Percentiles rank a stretch among this genome's conserved stretches.
These are phyloP conservation scores for Sanderia malayensis DNA, from an alignment of 30 jellyfish, hydroid and myxozoan genomes.

Conservation along the genomic window DNA sequence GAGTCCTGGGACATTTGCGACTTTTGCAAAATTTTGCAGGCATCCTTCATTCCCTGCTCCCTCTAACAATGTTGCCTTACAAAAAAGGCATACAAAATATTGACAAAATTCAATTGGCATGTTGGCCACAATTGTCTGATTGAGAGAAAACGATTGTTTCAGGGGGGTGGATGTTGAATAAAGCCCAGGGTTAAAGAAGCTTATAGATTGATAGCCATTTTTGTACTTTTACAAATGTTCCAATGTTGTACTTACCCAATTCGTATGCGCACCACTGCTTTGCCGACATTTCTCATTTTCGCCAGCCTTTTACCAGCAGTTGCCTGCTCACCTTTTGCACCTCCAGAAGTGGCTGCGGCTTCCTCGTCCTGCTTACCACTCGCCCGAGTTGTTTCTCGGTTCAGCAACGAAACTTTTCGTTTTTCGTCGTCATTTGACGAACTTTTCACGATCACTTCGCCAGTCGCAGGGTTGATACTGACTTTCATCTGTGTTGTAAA, in stretches of 20 bases:
- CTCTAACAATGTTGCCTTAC: too few species aligned
- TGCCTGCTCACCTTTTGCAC: too few species aligned
- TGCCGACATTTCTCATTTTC: neutral
- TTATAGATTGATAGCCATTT: too few species aligned
- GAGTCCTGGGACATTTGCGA: too few species aligned
- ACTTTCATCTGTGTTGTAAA: slow-evolving; percentile 29
- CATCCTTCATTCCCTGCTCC: too few species aligned
- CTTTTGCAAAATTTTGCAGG: too few species aligned
- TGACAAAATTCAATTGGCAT: too few species aligned
- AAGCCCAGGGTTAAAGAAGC: neutral
- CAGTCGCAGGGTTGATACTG: slow-evolving; percentile 65
- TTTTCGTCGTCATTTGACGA: slow-evolving; percentile 26
- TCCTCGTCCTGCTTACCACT: slow-evolving; percentile 1
- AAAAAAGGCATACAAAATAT: too few species aligned
- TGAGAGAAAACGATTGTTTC: neutral
- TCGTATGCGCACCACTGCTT: neutral
- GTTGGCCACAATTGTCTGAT: too few species aligned
- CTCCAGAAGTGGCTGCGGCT: too few species aligned
- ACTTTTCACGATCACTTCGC: slow-evolving; percentile 40
- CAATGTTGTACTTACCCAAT: neutral
- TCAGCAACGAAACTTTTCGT: slow-evolving; percentile 25
- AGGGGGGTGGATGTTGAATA: neutral
- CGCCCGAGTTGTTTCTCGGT: slow-evolving; percentile 13
- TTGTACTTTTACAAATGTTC: neutral
- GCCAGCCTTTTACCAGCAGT: neutral